A percentile compares a stretch with the other conserved stretches of the same genome.
Conservation (phyloP, 2,797 vertebrate genomes). For the Oryzias sinensis region DNA sequence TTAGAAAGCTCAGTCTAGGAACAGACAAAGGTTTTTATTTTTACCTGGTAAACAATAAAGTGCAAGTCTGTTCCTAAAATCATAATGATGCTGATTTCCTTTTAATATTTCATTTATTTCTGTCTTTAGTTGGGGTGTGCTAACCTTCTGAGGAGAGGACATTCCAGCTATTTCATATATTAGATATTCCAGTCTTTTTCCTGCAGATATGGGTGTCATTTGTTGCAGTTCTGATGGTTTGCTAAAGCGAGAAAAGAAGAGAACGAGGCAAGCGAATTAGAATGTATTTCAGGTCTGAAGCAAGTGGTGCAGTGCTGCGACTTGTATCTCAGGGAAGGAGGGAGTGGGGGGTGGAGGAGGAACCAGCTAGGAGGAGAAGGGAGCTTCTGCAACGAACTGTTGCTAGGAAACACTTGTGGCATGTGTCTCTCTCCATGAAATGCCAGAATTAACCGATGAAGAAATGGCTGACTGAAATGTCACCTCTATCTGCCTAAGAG, state of each 20-base stretch:
- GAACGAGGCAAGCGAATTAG: constrained; percentile 54
- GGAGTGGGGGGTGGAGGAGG: constrained; percentile 19
- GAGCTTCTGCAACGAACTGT: constrained; percentile 68
- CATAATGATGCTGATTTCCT: constrained; percentile 26
- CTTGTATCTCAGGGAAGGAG: constrained; percentile 56
- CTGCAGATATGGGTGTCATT: constrained; percentile 58
- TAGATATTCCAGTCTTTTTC: constrained; percentile 15
- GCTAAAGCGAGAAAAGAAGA: constrained; percentile 24
- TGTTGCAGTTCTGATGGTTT: constrained; percentile 35
- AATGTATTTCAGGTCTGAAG: constrained; percentile 74
- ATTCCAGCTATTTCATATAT: constrained; percentile 5
- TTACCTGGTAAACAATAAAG: constrained; percentile 34
- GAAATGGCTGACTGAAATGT: constrained; percentile 66
- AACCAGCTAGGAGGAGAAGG: constrained; percentile 19
- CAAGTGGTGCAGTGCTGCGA: constrained; percentile 81
- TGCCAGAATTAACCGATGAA: constrained; percentile 62
- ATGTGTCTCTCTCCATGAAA: constrained; percentile 65
- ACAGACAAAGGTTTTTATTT: constrained; percentile 19
- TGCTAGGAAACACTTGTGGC: constrained; percentile 86
- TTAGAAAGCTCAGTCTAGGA: constrained; percentile 39
- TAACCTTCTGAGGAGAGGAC: constrained; percentile 32
- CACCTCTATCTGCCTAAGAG: constrained; percentile 54
- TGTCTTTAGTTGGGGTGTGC: constrained; percentile 16
- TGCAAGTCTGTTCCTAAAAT: constrained; percentile 21
- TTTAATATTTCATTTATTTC: constrained; percentile 30